These are phyloP conservation scores for Nomada lathburiana DNA, from an alignment of 2,888 invertebrate species.

Conservation along the genomic window DNA sequence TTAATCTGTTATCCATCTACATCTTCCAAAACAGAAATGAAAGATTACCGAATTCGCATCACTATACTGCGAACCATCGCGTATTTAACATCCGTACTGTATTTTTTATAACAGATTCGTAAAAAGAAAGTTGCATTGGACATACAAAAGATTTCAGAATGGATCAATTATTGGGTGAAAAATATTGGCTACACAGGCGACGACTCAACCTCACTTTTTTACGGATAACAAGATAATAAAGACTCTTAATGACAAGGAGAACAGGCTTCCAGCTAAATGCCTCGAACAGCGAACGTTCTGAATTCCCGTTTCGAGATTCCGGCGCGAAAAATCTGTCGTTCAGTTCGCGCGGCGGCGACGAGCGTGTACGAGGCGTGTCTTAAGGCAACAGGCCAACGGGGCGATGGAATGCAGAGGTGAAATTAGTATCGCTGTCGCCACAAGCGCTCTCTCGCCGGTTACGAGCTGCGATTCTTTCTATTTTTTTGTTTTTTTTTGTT, in stretches of 20 bases:
- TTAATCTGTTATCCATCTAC: too few relatives aligned
- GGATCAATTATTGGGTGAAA: too few relatives aligned
- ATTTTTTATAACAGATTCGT: too few relatives aligned
- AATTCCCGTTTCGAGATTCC: constrained; percentile 35
- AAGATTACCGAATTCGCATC: too few relatives aligned
- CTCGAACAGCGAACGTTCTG: constrained; percentile 6
- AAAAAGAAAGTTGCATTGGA: too few relatives aligned
- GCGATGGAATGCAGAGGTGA: constrained; percentile 73
- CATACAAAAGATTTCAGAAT: too few relatives aligned
- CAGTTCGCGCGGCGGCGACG: constrained; percentile 27
- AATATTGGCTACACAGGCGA: too few relatives aligned
- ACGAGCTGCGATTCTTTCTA: constrained; percentile 51
- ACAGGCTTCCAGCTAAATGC: not conserved
- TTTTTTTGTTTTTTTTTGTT: not conserved
- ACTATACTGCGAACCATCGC: too few relatives aligned
- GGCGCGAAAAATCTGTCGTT: constrained; percentile 39
- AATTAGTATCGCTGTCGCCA: constrained; percentile 74
- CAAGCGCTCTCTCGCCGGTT: constrained; percentile 62
- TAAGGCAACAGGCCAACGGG: constrained; percentile 60
- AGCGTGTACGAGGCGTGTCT: constrained; percentile 58
- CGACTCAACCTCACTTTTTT: too few relatives aligned
- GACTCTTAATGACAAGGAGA: not conserved
- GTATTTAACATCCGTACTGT: too few relatives aligned
- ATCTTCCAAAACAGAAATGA: too few relatives aligned
- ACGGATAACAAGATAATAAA: too few relatives aligned